These are phyloP conservation scores for Mirza zaza DNA, from an alignment of 2,113 vertebrate genomes.

Conservation along the genomic window DNA sequence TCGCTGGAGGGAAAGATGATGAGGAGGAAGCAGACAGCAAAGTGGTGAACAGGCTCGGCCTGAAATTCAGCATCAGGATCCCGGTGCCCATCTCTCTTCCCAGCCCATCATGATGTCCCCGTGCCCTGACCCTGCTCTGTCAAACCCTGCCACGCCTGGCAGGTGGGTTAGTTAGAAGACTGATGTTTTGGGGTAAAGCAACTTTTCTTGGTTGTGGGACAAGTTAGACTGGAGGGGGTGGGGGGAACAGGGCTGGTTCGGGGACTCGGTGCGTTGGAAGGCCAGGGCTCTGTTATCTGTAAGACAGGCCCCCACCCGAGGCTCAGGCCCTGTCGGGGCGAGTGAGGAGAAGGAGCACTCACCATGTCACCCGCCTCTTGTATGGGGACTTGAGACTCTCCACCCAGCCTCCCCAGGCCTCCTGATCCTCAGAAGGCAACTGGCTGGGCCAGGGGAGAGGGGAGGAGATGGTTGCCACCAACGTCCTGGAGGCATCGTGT, in stretches of 20 bases:
- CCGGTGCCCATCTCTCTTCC: not conserved
- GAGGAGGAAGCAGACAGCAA: not conserved
- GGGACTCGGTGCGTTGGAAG: not conserved
- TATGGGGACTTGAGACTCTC: not conserved
- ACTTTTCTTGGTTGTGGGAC: not conserved
- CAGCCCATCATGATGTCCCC: not conserved
- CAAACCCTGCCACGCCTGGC: not conserved
- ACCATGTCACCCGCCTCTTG: fast-evolving
- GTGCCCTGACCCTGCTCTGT: fast-evolving
- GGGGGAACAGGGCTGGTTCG: not conserved
- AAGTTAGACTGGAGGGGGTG: not conserved
- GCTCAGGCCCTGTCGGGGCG: not conserved
- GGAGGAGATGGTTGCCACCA: not conserved
- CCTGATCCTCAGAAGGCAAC: not conserved
- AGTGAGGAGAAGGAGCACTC: not conserved
- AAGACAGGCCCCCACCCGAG: not conserved
- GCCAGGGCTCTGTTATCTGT: not conserved
- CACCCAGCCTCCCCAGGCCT: not conserved
- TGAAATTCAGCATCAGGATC: not conserved
- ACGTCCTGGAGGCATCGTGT: not conserved
- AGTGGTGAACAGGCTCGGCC: not conserved
- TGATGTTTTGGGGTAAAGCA: not conserved
- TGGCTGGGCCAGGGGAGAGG: not conserved
- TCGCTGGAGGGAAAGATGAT: not conserved
- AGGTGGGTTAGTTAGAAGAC: not conserved